Evolutionary conservation across 2,113 vertebrate species (phyloP), one percentile per base, ranked within the genome.

Genomic region (Gallinago jamesoni): DNA sequence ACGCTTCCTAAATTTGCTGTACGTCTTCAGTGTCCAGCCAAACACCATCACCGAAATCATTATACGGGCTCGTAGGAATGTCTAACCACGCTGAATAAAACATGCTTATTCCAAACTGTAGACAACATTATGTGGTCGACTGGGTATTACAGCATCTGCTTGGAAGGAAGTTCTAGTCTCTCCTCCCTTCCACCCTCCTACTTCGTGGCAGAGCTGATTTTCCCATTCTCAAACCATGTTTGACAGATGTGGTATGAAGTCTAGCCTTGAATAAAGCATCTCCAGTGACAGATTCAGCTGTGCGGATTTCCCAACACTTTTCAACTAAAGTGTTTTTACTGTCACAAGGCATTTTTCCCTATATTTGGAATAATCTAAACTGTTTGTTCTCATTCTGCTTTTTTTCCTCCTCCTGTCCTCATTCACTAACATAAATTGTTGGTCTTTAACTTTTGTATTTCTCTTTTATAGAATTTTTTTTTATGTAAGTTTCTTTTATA

Each of bases 171-270:
- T 81, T 85, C 79, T 43, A 93, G 82, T 35, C 21, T 85, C 82
- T 92, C 90, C 95, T 97, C 94, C 90, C 76, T 93, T 84, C 82
- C 62, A 94, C 30, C 84, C 89, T 95, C 82, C 76, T 90, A 90
- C 69, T 94, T 74, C 9, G 48, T 92, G 95, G 92, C 82, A 96
- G 82, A 84, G 64, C 48, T 68, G 79, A 87, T 78, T 95, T 95
- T 83, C 69, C 75, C 52, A 28, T 84, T 83, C 63, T 72, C 91
- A 97, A 94, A 77, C 76, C 91, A 89, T 77, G 83, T 81, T 62
- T 83, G 89, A 87, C 75, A 94, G 93, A 94, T 95, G 94, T 96
- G 95, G 91, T 93, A 96, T 84, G 52, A 93, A 93, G 69, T 92
- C 82, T 94, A 89, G 87, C 73, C 91, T 80, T 77, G 82, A 94